Evolutionary conservation across 1,140 invertebrate species (phyloP), one percentile per base, ranked within the genome.

Genomic region (Drosophila suzukii): DNA sequence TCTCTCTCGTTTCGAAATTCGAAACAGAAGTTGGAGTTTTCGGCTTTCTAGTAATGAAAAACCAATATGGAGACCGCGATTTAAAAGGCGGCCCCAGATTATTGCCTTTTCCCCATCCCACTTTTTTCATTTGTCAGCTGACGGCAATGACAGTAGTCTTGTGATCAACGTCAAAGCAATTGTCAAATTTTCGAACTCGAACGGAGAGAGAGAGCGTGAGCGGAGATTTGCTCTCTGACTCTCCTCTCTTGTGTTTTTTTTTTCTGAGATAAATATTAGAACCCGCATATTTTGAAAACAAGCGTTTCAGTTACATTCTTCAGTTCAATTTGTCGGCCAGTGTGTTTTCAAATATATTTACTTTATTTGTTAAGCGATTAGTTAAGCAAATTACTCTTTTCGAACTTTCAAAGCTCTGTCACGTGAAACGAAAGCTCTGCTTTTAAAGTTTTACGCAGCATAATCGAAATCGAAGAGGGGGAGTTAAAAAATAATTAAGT

Each of bases 181-280:
- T 88, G 83, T 88, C 83, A 89, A 79, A 85, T 78, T 63, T 90
- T 89, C 85, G 85, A 89, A 71, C 58, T 89, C 81, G 81, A 85
- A 89, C 66, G 43, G 59, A 20, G 20, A 20, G 20, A 15, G 73
- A 68, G 75, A 51, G 51, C 10, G 39, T 36, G 61, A 65, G 59
- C 32, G 46, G 47, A 39, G 13, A 46, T 43, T 57, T 47, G 20
- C 71, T 63, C 66, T 73, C 32, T 27, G 32, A 13, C 66, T 27
- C 66, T 71, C 36, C 43, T 6, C 58, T 24, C 44, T 56, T 17
- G 34, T 43, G n/a, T 44, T 15, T 24, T 8, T n/a, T 44, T 53
- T 30, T 7, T 30, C 13, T 20, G 65, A 71, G 65, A 71, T 70
- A 71, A 71, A 66, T 20, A 53, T 10, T 47, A 30, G 13, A 57